These are phyloP conservation scores for Girardinichthys multiradiatus DNA, from an alignment of 2,113 vertebrate genomes.

Conservation along the genomic window DNA sequence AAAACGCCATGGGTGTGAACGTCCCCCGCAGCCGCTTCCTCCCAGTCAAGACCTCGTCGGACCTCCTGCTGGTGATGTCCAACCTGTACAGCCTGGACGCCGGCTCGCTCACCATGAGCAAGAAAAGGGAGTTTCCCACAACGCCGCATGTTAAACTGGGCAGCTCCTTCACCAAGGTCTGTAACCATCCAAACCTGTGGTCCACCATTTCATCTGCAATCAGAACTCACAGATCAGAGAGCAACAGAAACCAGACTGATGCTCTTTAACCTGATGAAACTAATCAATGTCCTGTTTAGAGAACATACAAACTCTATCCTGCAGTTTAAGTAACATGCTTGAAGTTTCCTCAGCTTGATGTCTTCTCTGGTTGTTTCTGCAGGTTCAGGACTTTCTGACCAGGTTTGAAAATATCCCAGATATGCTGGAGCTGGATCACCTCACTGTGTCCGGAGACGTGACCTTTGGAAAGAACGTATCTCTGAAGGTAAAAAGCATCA, in stretches of 20 bases:
- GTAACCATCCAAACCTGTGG: background rate
- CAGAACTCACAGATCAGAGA: too few relatives aligned
- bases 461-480: constrained; percentile 97
- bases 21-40: constrained; percentile 98
- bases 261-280: too few relatives aligned
- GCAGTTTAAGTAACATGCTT: background rate
- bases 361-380: background rate
- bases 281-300: too few relatives aligned
- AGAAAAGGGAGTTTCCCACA: constrained; percentile 91
- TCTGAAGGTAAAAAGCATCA: constrained; percentile 83
- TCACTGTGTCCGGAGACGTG: constrained; percentile 97
- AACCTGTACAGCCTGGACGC: constrained; percentile 96
- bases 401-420: constrained; percentile 97
- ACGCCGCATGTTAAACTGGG: constrained; percentile 96
- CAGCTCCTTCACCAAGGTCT: constrained; percentile 97
- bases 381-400: constrained; percentile 94
- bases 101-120: constrained; percentile 95
- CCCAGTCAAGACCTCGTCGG: constrained; percentile 95
- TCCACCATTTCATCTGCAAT: too few relatives aligned
- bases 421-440: constrained; percentile 96
- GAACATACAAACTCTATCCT: too few relatives aligned
- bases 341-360: too few relatives aligned
- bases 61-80: constrained; percentile 97
- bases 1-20: constrained; percentile 94
- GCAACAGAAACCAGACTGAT: background rate